Percentiles rank a stretch among this genome's conserved stretches.
These are phyloP conservation scores for Hippopotamus amphibius DNA, from an alignment of 2,113 vertebrate species.

Conservation along the genomic window DNA sequence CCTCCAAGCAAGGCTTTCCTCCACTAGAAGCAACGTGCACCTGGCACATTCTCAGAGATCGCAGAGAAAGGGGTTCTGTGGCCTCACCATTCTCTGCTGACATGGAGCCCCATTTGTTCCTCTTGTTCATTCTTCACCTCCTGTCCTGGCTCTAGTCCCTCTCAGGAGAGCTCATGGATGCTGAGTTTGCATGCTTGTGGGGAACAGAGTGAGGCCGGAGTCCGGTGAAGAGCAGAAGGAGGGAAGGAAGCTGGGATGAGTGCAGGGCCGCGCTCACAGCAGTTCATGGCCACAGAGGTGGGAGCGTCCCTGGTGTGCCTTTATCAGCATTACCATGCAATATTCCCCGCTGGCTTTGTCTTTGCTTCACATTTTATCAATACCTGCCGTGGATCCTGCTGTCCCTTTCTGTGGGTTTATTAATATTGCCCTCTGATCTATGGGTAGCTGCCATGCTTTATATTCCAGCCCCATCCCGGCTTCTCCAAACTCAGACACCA, in stretches of 20 bases:
- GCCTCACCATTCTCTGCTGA: background rate
- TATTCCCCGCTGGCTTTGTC: slow-evolving; percentile 83
- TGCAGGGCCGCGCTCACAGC: background rate
- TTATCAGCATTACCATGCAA: slow-evolving; percentile 83
- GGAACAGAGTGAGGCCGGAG: background rate
- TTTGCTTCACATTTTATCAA: slow-evolving; percentile 89
- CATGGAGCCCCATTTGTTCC: background rate
- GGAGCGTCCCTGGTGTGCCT: background rate
- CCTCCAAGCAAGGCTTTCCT: background rate
- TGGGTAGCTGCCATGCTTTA: slow-evolving; percentile 82
- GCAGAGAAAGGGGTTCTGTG: background rate
- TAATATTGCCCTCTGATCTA: slow-evolving; percentile 91
- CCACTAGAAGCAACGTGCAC: background rate
- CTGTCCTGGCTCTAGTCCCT: background rate
- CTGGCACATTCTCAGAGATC: background rate
- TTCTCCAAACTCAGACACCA: slow-evolving; percentile 86
- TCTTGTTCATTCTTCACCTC: background rate
- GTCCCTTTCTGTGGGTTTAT: slow-evolving; percentile 85
- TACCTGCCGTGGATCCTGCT: slow-evolving; percentile 81
- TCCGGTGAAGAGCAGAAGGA: background rate
- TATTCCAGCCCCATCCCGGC: slow-evolving; percentile 87
- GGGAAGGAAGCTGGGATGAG: background rate
- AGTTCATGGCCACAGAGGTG: background rate
- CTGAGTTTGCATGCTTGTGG: background rate
- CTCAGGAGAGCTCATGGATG: background rate